Evolutionary conservation across 2,888 invertebrate species (phyloP).

Genomic region (Tetanocera ferruginea): DNA sequence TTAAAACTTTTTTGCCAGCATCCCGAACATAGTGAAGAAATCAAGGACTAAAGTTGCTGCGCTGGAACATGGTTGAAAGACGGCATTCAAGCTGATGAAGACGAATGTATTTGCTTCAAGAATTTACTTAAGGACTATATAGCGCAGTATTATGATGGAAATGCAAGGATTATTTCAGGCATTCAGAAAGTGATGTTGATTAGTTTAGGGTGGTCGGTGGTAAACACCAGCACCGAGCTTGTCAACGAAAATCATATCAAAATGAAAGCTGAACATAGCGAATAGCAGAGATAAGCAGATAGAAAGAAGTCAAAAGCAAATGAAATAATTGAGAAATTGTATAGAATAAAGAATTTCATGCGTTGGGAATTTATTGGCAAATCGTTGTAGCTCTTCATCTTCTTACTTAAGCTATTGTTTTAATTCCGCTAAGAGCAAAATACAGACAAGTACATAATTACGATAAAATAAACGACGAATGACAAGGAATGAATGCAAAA

Average conservation of each 20-base stretch:
- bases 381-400: background rate
- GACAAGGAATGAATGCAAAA: background rate
- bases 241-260: background rate
- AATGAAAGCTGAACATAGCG: background rate
- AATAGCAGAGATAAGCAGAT: background rate
- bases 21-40: background rate
- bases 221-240: background rate
- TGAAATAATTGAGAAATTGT: constrained; percentile 42
- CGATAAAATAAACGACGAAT: background rate
- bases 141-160: background rate
- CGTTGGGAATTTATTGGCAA: constrained; percentile 40
- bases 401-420: background rate
- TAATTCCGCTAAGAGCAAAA: background rate
- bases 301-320: background rate
- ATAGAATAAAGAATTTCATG: constrained; percentile 56
- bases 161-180: background rate
- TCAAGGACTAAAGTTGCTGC: background rate
- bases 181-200: background rate
- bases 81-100: background rate
- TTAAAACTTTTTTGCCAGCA: constrained; percentile 19
- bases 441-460: background rate
- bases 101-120: background rate
- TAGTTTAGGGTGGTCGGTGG: background rate
- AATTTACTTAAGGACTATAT: background rate
- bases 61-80: background rate